phyloP scores from a whole-genome alignment of 2,113 vertebrate species.

The Indri indri region DNA sequence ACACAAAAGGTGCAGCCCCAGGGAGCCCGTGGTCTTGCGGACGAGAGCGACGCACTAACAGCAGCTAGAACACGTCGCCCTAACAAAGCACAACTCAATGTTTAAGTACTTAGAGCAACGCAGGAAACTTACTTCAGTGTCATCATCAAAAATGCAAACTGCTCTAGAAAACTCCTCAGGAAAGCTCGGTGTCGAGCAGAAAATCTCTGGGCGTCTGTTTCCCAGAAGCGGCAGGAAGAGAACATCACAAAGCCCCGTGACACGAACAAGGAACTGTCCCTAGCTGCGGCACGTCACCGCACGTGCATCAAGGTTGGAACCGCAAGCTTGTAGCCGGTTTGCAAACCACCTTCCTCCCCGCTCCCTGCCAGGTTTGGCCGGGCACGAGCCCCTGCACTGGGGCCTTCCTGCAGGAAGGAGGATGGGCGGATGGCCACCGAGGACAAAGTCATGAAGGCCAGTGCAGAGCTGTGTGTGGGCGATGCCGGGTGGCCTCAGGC shows the following conservation, averaged over 20 bases:
- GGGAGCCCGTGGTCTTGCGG: neutral
- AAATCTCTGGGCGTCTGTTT: neutral
- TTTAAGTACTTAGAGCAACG: neutral
- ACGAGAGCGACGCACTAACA: neutral
- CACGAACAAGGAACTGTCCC: neutral
- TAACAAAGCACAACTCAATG: neutral
- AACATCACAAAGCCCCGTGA: neutral
- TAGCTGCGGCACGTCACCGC: rapidly evolving
- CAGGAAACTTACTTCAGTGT: neutral
- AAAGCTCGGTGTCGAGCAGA: neutral
- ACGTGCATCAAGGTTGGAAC: rapidly evolving
- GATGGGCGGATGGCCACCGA: too few species aligned
- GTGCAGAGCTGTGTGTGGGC: too few species aligned
- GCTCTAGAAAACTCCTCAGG: neutral
- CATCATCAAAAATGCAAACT: neutral
- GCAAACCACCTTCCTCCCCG: too few species aligned
- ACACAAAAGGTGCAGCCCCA: too few species aligned
- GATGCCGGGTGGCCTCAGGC: too few species aligned
- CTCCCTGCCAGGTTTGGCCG: neutral
- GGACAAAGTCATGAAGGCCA: neutral
- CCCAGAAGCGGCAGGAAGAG: neutral
- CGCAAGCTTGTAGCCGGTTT: neutral
- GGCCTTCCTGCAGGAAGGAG: neutral
- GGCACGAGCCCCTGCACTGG: rapidly evolving
- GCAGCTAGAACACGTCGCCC: neutral